Evolutionary conservation across 2,797 vertebrate genomes (phyloP), one percentile per base, ranked within the genome.

Genomic region (Pelobates cultripes): DNA sequence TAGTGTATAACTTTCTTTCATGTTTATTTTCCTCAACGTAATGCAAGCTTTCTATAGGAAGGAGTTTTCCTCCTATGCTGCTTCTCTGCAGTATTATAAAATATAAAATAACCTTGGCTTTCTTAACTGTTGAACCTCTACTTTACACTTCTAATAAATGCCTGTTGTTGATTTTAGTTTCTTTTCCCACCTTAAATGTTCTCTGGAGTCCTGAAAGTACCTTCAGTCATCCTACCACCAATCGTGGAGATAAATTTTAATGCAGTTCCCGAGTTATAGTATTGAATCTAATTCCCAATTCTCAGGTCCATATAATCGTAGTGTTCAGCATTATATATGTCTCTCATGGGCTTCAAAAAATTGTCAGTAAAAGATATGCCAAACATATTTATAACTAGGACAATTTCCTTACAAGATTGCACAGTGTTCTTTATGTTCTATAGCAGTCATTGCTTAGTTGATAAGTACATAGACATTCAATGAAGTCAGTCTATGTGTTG

Each of bases 121-220:
- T 75, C 61, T 9, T 43, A 83, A 51, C n/a, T 51, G 43, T n/a
- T 55, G 43, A 51, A 70, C 76, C 63, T 78, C 41, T 75, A 66
- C 74, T 83, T 83, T 83, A 83, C 66, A 14, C 81, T 55, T 66
- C 76, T 75, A 83, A 75, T 83, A 83, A 83, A 83, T 83, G 72
- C 68, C 74, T 79, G 76, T 79, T 83, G 81, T 79, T 74, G 77
- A 83, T 83, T 78, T 83, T 79, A 78, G 70, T 68, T 83, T 79
- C 71, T 63, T 79, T 64, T 43, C 72, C 70, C 71, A 79, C 57
- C 57, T 83, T 83, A 83, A 83, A 83, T 64, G 77, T 83, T n/a
- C 81, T 83, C 81, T 47, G 68, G 81, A 79, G 81, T 70, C 71
- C 57, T 73, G 63, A 78, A 83, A 79, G 28, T 78, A 74, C 76